Conservation (phyloP, 1,140 invertebrate species). For the Rhagoletis zephyria region DNA sequence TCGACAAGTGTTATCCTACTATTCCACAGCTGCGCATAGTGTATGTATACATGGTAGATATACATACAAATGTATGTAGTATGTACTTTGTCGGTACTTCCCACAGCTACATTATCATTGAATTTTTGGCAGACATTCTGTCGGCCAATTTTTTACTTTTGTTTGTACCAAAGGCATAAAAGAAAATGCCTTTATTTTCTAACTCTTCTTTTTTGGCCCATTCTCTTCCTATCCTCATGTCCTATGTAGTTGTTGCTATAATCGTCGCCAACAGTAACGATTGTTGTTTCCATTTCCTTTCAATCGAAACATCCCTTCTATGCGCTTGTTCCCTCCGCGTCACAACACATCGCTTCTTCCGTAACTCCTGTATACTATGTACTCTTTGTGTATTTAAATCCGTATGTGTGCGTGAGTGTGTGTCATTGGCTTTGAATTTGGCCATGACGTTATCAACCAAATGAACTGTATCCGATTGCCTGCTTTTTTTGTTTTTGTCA, state of each 20-base stretch:
- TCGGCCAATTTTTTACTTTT: background rate
- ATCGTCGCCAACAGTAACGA: background rate
- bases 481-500: background rate
- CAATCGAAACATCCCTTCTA: background rate
- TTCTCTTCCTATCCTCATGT: background rate
- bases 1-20: background rate
- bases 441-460: background rate
- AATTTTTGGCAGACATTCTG: slow-evolving; percentile 32
- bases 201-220: too few species aligned
- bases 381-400: background rate
- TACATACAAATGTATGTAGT: too few species aligned
- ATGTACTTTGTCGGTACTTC: background rate
- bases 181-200: background rate
- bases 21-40: background rate
- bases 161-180: background rate
- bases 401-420: background rate
- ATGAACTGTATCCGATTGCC: slow-evolving; percentile 17
- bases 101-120: background rate
- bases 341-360: background rate
- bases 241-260: background rate
- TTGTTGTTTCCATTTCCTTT: slow-evolving; percentile 40
- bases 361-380: background rate
- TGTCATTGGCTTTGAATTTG: slow-evolving; percentile 27
- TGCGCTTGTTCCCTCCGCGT: background rate
- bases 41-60: too few species aligned